Conservation (phyloP, 2,888 invertebrate genomes). For the Ophion obscuratus region DNA sequence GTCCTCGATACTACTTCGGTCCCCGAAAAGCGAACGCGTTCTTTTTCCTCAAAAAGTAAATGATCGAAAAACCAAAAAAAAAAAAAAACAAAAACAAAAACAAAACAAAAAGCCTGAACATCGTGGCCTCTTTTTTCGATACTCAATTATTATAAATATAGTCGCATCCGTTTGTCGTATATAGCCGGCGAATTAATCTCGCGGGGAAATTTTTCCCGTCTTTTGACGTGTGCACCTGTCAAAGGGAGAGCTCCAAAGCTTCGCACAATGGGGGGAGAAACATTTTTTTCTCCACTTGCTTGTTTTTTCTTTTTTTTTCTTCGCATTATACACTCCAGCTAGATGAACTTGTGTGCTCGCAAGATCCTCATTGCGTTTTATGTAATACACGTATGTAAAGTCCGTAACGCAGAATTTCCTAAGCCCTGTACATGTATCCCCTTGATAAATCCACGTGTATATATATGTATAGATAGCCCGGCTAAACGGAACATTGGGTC, state of each 20-base stretch:
- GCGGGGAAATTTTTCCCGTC: conserved; percentile 1
- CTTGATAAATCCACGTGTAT: conserved; percentile 52
- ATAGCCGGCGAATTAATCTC: conserved; percentile 24
- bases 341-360: conserved; percentile 46
- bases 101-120: neutral
- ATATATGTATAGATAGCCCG: conserved; percentile 33
- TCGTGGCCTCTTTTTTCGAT: neutral
- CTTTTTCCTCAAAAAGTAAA: too few species aligned
- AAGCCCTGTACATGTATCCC: conserved; percentile 52
- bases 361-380: conserved; percentile 27
- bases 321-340: conserved; percentile 49
- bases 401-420: conserved; percentile 11
- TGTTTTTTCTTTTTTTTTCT: conserved; percentile 26
- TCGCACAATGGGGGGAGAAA: conserved; percentile 58
- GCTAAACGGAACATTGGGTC: conserved; percentile 72
- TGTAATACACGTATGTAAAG: conserved; percentile 34
- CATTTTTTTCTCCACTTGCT: conserved; percentile 39
- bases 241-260: neutral
- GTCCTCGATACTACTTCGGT: neutral
- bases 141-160: too few species aligned
- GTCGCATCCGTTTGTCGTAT: conserved; percentile 12
- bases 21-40: too few species aligned
- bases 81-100: neutral
- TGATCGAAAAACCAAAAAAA: neutral
- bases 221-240: neutral